Evolutionary conservation across 2,888 invertebrate genomes (phyloP), one percentile per base, ranked within the genome.

Genomic region (Ophioninae sp.): DNA sequence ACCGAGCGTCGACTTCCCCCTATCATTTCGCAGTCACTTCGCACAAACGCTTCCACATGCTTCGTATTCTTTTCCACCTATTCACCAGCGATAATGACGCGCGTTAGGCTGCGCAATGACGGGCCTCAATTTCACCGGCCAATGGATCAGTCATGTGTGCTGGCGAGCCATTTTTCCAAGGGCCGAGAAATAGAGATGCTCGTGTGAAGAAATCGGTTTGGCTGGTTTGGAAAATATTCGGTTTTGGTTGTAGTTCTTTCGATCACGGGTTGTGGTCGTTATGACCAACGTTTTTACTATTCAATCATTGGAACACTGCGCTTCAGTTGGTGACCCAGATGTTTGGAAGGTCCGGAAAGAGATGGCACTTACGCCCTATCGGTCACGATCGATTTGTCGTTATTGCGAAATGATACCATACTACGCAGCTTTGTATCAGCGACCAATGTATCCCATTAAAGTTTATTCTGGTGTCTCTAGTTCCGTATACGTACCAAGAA

Each of bases 401-500:
- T 30, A 44, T 61, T 73, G 65, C 61, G 67, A 70, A 72, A 62
- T 61, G 41, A 61, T 64, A 17, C 13, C 6, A n/a, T n/a, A 50
- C 50, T 50, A 17, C 13, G 6, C 17, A 50, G 73, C 50, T 69
- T 78, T 20, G 23, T 73, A 57, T 69, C 57, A 56, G 17, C 41
- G 70, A 30, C 30, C 7, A 62, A 67, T 50, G 61, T 23, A 17
- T 44, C 73, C 65, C 64, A 74, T 61, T 70, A 70, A 72, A 61
- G 75, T 84, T 84, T 79, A 84, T 79, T 61, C 78, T 62, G 64
- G 37, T 56, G 67, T 39, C 70, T 81, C 74, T 70, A 69, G 81
- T 81, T 75, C 64, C 81, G 81, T 78, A 81, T 81, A 78, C 74
- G 83, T 84, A 84, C 81, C 78, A 81, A 75, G 84, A 84, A 84